Conservation (phyloP, 1,140 invertebrate genomes). For the Homarus americanus region DNA sequence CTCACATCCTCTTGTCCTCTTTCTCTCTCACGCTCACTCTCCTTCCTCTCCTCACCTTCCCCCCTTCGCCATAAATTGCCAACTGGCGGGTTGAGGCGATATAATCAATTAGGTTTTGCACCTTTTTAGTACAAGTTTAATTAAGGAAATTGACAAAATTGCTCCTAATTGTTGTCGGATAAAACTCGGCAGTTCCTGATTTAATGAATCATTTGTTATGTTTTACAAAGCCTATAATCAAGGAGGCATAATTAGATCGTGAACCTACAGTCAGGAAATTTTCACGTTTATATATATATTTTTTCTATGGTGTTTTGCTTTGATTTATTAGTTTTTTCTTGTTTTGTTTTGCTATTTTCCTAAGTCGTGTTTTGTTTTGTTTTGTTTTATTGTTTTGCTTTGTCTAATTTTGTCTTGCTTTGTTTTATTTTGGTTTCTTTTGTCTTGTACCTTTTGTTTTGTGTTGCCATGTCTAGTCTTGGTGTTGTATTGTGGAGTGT, state of each 20-base stretch:
- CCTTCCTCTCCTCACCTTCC: neutral
- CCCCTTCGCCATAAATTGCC: neutral
- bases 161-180: neutral
- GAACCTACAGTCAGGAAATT: neutral
- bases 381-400: too few relatives aligned
- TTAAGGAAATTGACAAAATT: conserved; percentile 9
- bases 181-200: conserved; percentile 8
- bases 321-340: too few relatives aligned
- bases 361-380: too few relatives aligned
- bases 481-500: too few relatives aligned
- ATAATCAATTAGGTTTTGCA: conserved; percentile 1
- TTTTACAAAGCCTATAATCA: neutral
- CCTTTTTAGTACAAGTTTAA: conserved; percentile 3
- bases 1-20: neutral
- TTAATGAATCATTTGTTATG: conserved; percentile 8
- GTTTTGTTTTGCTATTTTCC: too few relatives aligned
- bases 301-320: too few relatives aligned
- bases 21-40: neutral
- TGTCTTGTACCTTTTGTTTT: too few relatives aligned
- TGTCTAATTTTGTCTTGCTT: too few relatives aligned
- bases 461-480: too few relatives aligned
- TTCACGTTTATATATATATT: too few relatives aligned
- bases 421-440: too few relatives aligned
- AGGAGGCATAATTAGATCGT: neutral
- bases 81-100: neutral